Conservation (phyloP, 1,140 invertebrate genomes). For the Meteorus sp. region DNA sequence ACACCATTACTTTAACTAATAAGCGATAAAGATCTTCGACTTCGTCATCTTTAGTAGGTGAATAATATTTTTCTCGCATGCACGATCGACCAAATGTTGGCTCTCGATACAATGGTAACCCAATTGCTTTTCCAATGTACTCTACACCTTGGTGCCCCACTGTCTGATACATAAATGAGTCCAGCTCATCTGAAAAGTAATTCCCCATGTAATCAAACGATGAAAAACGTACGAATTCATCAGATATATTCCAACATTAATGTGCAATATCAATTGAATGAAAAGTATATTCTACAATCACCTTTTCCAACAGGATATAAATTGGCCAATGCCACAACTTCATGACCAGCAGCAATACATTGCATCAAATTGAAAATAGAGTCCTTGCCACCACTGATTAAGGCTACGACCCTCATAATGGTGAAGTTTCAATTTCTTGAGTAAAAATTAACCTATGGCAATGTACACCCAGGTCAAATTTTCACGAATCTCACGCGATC, state of each 20-base stretch:
- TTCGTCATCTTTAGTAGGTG: conserved; percentile 88
- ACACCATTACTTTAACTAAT: conserved; percentile 81
- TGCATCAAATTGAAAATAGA: conserved; percentile 99
- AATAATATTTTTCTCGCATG: conserved; percentile 81
- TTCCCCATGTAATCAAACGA: conserved; percentile 7
- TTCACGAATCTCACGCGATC: conserved; percentile 39
- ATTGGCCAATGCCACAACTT: conserved; percentile 96
- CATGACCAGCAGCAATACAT: conserved; percentile 93
- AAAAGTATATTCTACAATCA: conserved; percentile 49
- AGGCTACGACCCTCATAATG: conserved; percentile 84
- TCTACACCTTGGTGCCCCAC: conserved; percentile 95
- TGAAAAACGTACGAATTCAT: neutral
- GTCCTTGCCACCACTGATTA: conserved; percentile 98
- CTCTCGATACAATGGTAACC: conserved; percentile 85
- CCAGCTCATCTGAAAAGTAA: conserved; percentile 80
- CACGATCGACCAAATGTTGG: conserved; percentile 80
- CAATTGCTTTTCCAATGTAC: conserved; percentile 91
- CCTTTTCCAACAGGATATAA: conserved; percentile 85
- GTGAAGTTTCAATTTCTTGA: conserved; percentile 17
- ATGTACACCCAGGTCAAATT: conserved; percentile 30
- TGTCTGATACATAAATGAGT: conserved; percentile 99
- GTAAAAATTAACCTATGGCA: conserved; percentile 28
- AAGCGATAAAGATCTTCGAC: conserved; percentile 97
- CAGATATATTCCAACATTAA: no score
- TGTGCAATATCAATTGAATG: conserved; percentile 4